Conservation (phyloP, 2,113 vertebrate species). For the Nibea albiflora region DNA sequence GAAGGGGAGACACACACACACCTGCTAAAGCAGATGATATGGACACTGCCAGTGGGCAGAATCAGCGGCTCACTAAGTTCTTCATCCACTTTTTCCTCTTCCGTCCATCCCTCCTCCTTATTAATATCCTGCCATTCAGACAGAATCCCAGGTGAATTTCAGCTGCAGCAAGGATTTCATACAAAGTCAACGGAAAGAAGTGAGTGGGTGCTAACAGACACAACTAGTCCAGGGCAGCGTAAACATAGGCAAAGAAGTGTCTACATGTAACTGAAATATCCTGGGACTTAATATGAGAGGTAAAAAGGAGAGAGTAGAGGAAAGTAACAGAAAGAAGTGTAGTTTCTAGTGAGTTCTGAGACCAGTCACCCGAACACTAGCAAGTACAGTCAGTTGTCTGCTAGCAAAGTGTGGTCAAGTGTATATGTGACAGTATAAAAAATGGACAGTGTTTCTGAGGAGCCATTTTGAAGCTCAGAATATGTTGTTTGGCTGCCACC, state of each 20-base stretch:
- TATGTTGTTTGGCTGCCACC: no score
- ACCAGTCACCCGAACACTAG: no score
- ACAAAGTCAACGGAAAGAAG: not conserved
- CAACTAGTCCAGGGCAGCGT: not conserved
- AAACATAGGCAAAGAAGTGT: not conserved
- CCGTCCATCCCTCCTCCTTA: slow-evolving; percentile 9
- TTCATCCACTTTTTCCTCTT: slow-evolving; percentile 2
- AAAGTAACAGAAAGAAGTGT: no score
- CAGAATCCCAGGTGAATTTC: slow-evolving; percentile 9
- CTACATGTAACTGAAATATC: no score
- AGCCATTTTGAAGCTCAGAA: no score
- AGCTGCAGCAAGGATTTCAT: not conserved
- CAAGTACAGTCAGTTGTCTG: no score
- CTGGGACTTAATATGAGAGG: no score
- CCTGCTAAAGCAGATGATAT: slow-evolving; percentile 20
- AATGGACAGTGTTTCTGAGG: no score
- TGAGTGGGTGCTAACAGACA: not conserved
- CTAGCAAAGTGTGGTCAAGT: no score
- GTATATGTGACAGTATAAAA: no score
- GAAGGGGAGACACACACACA: slow-evolving; percentile 12
- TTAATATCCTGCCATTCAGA: slow-evolving; percentile 20
- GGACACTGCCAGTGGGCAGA: slow-evolving; percentile 21
- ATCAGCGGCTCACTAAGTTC: slow-evolving; percentile 24
- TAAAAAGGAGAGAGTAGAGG: no score
- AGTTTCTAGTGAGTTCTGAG: no score